Evolutionary conservation across 2,888 invertebrate species (phyloP).

Genomic region (Tethea ocularis): DNA sequence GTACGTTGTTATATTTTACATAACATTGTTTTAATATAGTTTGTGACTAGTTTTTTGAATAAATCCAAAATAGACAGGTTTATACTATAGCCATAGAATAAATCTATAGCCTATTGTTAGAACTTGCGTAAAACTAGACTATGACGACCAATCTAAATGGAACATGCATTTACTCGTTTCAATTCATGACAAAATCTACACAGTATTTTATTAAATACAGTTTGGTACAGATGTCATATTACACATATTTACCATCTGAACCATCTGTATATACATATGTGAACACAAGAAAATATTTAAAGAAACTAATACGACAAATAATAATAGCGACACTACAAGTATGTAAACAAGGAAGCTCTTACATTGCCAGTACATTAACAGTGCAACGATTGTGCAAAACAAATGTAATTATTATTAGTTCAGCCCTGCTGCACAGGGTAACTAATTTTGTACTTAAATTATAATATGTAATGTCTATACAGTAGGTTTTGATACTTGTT

Average conservation of each 20-base stretch:
- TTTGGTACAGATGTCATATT: neutral
- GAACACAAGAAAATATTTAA: neutral
- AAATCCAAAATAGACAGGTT: neutral
- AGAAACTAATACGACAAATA: neutral
- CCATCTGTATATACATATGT: too few species aligned
- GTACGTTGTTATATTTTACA: neutral
- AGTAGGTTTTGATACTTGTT: slow-evolving; percentile 17
- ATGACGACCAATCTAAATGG: neutral
- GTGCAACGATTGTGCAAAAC: neutral
- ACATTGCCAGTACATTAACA: neutral
- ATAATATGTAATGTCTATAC: slow-evolving; percentile 14
- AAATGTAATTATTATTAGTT: slow-evolving; percentile 16
- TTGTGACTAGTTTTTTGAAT: too few species aligned
- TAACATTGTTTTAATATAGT: too few species aligned
- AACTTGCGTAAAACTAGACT: neutral
- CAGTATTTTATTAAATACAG: neutral
- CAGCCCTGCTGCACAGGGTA: slow-evolving; percentile 22
- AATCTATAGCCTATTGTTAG: neutral
- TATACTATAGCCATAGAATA: too few species aligned
- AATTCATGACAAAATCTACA: neutral
- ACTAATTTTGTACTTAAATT: slow-evolving; percentile 34
- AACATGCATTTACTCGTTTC: neutral
- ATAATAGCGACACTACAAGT: too few species aligned
- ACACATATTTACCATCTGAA: too few species aligned
- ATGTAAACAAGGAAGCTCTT: neutral